phyloP scores from a whole-genome alignment of 1,140 invertebrate species.

The Colletes latitarsis region DNA sequence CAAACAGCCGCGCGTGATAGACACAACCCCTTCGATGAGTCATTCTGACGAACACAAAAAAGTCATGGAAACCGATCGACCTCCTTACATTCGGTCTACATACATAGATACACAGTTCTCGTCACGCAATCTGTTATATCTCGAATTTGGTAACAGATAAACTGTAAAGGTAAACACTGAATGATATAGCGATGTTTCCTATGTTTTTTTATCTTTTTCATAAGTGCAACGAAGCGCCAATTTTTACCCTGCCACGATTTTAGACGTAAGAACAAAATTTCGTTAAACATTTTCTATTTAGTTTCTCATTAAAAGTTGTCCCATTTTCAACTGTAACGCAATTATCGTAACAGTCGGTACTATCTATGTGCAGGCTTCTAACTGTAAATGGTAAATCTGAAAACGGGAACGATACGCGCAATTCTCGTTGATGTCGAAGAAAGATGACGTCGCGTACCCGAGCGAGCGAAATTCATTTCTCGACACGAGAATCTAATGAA shows the following conservation, averaged over 20 bases:
- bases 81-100: not conserved
- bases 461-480: not conserved
- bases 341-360: too few relatives aligned
- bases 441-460: not conserved
- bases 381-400: constrained; percentile 12
- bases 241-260: too few relatives aligned
- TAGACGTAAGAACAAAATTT: too few relatives aligned
- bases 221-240: too few relatives aligned
- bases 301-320: too few relatives aligned
- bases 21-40: constrained; percentile 13
- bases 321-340: too few relatives aligned
- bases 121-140: too few relatives aligned
- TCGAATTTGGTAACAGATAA: too few relatives aligned
- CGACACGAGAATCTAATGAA: not conserved
- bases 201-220: too few relatives aligned
- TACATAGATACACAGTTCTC: not conserved
- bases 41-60: constrained; percentile 6
- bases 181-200: too few relatives aligned
- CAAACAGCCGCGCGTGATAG: constrained; percentile 20
- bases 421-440: not conserved
- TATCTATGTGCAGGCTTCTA: not conserved
- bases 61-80: not conserved
- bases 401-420: not conserved
- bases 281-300: too few relatives aligned
- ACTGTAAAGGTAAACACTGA: too few relatives aligned